These are phyloP conservation scores for Grallaria varia DNA, from an alignment of 2,113 vertebrate species.

Conservation along the genomic window DNA sequence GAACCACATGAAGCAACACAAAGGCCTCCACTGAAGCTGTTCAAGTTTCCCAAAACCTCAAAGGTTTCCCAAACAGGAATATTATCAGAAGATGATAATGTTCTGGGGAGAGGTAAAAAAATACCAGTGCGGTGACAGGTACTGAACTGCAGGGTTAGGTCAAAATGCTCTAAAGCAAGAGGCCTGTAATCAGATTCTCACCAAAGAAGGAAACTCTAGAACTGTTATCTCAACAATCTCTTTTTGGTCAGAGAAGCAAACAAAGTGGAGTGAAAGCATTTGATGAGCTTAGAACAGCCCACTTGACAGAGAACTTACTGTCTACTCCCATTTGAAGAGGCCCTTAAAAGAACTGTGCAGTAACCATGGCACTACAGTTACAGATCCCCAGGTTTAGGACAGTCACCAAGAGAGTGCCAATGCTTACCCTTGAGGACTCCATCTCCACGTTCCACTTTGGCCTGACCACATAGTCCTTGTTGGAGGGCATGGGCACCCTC, in stretches of 20 bases:
- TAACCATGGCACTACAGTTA: not conserved
- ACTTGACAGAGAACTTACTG: not conserved
- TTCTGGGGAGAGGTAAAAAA: not conserved
- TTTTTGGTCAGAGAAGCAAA: not conserved
- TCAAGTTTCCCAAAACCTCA: not conserved
- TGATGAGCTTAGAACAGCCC: not conserved
- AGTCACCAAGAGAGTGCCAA: not conserved
- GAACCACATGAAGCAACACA: not conserved
- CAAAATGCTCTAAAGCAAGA: not conserved
- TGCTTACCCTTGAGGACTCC: conserved; percentile 90
- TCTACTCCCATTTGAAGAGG: not conserved
- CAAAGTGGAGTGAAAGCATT: not conserved
- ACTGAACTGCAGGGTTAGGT: not conserved
- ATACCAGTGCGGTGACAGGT: not conserved
- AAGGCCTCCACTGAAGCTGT: not conserved
- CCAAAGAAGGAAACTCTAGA: not conserved
- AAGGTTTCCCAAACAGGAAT: not conserved
- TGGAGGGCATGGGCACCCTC: conserved; percentile 94
- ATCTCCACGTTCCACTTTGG: conserved; percentile 97
- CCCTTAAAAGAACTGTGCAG: not conserved
- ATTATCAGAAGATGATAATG: not conserved
- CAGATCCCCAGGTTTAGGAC: not conserved
- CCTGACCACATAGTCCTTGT: conserved; percentile 97
- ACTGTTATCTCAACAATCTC: not conserved
- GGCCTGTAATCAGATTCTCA: not conserved